Evolutionary conservation across 2,888 invertebrate species (phyloP).

Genomic region (Calliphora vomitoria): DNA sequence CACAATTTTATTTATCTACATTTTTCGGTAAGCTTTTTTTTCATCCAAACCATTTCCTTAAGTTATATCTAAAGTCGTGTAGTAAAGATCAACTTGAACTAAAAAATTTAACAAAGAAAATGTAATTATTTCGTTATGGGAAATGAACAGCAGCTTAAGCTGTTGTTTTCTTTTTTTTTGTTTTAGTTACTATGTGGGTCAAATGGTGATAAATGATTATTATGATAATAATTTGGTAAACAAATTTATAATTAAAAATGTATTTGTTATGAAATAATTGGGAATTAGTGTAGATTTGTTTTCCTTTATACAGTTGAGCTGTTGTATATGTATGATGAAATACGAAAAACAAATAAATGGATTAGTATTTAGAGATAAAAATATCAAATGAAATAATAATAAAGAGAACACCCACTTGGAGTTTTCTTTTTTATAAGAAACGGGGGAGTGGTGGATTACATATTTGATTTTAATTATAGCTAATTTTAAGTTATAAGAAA

Average conservation of each 20-base stretch:
- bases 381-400: background rate
- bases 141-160: slow-evolving; percentile 35
- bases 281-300: background rate
- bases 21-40: slow-evolving; percentile 11
- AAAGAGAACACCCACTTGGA: background rate
- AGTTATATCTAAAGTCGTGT: background rate
- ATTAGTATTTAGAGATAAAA: background rate
- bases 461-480: background rate
- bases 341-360: background rate
- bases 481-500: background rate
- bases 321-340: background rate
- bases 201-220: slow-evolving; percentile 28
- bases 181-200: background rate
- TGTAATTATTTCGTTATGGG: slow-evolving; percentile 62
- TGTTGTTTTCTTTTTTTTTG: background rate
- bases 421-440: background rate
- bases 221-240: slow-evolving; percentile 38
- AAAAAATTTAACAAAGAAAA: background rate
- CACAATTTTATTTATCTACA: background rate
- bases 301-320: background rate
- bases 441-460: background rate
- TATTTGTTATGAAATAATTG: background rate
- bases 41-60: slow-evolving; percentile 12
- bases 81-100: background rate
- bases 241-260: slow-evolving; percentile 31